Percentiles rank a stretch among this genome's conserved stretches.
Evolutionary conservation across 1,140 invertebrate species (phyloP).

Genomic region (Cepaea nemoralis): DNA sequence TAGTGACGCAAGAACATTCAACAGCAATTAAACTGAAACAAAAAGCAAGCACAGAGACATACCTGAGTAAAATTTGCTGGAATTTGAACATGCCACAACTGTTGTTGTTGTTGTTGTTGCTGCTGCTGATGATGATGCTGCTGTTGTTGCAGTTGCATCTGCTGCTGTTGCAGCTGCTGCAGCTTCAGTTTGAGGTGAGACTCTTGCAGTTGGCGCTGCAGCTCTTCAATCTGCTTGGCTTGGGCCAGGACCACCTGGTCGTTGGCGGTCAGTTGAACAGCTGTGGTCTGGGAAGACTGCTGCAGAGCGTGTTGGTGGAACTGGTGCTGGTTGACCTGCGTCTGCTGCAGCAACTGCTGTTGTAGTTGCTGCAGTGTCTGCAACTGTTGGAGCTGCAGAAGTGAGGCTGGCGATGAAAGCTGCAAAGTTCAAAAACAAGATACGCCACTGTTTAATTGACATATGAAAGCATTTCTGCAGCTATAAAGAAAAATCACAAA

Average conservation of each 20-base stretch:
- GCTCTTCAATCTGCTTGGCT: slow-evolving; percentile 81
- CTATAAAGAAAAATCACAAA: no score
- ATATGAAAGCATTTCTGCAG: no score
- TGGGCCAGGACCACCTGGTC: slow-evolving; percentile 48
- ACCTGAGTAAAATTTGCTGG: slow-evolving; percentile 33
- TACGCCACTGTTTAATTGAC: no score
- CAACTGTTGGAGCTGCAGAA: slow-evolving; percentile 70
- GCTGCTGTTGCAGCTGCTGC: slow-evolving; percentile 54
- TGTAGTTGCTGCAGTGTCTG: slow-evolving; percentile 62
- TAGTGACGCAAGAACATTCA: background rate
- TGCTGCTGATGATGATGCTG: slow-evolving; percentile 46
- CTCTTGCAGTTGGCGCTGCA: slow-evolving; percentile 82
- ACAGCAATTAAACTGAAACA: no score
- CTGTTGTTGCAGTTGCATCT: slow-evolving; percentile 50
- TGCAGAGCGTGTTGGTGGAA: slow-evolving; percentile 80
- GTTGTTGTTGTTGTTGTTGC: slow-evolving; percentile 45
- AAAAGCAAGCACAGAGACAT: background rate
- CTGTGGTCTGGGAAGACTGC: slow-evolving; percentile 76
- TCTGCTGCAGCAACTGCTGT: slow-evolving; percentile 60
- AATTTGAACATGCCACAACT: slow-evolving; percentile 36
- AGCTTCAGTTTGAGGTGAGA: slow-evolving; percentile 62
- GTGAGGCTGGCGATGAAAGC: slow-evolving; percentile 65
- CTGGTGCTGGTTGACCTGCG: slow-evolving; percentile 58
- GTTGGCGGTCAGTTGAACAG: slow-evolving; percentile 16
- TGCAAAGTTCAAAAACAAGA: background rate